phyloP scores from a whole-genome alignment of 2,888 invertebrate species.

The Sylvicola cinctus region DNA sequence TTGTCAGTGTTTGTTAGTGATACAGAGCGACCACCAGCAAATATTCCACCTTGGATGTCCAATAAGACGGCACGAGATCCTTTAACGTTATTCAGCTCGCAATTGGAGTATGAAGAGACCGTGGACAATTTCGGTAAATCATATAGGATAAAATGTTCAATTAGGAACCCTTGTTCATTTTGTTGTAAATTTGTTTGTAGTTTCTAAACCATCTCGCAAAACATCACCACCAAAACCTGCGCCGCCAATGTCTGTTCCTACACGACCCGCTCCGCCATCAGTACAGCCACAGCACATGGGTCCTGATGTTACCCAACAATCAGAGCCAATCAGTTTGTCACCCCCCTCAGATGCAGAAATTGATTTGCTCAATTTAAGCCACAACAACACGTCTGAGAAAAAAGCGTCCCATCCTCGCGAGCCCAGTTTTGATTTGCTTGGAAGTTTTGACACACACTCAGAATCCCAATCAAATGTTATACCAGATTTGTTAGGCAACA shows the following conservation, averaged over 20 bases:
- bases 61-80: conserved; percentile 36
- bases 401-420: too few relatives aligned
- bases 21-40: conserved; percentile 40
- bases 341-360: conserved; percentile 8
- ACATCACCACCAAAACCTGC: background rate
- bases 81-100: conserved; percentile 47
- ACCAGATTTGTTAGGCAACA: conserved; percentile 20
- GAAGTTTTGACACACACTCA: conserved; percentile 22
- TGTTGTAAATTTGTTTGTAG: background rate
- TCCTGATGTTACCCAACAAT: too few relatives aligned
- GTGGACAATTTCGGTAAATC: conserved; percentile 58
- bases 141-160: conserved; percentile 5
- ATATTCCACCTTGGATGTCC: conserved; percentile 56
- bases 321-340: too few relatives aligned
- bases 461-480: conserved; percentile 16
- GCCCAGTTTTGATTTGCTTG: conserved; percentile 39
- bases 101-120: conserved; percentile 63
- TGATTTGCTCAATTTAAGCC: too few relatives aligned
- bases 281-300: too few relatives aligned
- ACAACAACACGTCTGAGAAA: too few relatives aligned
- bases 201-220: background rate
- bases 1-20: conserved; percentile 52
- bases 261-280: background rate
- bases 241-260: background rate
- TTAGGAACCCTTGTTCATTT: background rate